Conservation (phyloP, 2,888 invertebrate genomes). For the Drosophila testacea region DNA sequence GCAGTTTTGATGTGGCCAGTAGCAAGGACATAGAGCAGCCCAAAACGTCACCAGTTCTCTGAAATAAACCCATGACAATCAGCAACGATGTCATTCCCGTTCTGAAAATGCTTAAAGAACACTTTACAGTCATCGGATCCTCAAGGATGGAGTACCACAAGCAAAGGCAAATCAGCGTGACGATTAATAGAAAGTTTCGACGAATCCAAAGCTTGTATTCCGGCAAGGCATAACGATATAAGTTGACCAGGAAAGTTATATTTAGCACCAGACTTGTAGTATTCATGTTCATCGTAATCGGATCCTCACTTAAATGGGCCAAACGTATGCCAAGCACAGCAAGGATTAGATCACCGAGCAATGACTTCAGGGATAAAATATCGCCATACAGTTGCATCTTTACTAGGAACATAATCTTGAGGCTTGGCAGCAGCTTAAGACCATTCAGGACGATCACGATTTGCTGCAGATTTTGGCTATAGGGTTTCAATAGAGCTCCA, state of each 20-base stretch:
- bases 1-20: slow-evolving; percentile 9
- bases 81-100: slow-evolving; percentile 1
- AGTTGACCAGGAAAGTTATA: neutral
- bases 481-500: neutral
- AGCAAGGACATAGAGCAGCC: slow-evolving; percentile 21
- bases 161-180: neutral
- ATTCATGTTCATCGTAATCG: neutral
- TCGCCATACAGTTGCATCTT: neutral
- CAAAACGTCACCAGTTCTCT: neutral
- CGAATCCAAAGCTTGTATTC: neutral
- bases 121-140: neutral
- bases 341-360: slow-evolving; percentile 17
- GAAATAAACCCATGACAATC: slow-evolving; percentile 3
- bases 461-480: slow-evolving; percentile 6
- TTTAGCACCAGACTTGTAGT: slow-evolving; percentile 7
- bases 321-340: slow-evolving; percentile 30
- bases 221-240: neutral
- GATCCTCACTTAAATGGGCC: slow-evolving; percentile 2
- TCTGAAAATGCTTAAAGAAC: slow-evolving; percentile 8
- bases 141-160: slow-evolving; percentile 12
- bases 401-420: neutral
- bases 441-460: slow-evolving; percentile 16
- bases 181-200: neutral
- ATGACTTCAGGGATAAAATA: neutral
- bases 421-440: slow-evolving; percentile 18